Conservation (phyloP, 2,888 invertebrate genomes). For the Eumerus sabulonum region DNA sequence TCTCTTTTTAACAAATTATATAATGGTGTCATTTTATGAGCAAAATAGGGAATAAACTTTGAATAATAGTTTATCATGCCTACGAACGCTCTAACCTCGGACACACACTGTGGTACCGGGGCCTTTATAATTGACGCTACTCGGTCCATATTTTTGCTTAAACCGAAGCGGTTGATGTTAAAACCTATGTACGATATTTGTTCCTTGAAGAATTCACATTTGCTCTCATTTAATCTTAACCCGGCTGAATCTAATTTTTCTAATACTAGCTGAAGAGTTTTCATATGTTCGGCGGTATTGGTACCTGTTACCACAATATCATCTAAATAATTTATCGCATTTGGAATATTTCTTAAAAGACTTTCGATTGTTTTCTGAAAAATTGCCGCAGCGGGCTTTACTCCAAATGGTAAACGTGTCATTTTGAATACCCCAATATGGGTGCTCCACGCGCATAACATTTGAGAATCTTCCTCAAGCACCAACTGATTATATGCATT, state of each 20-base stretch:
- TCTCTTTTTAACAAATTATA: no score
- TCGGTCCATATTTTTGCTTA: constrained; percentile 69
- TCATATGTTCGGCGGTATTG: constrained; percentile 9
- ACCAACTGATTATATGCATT: no score
- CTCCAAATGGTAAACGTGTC: constrained; percentile 8
- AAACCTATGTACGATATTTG: constrained; percentile 42
- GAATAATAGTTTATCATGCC: constrained; percentile 75
- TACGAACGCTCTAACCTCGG: constrained; percentile 71
- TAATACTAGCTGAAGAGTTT: constrained; percentile 68
- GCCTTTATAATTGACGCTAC: constrained; percentile 46
- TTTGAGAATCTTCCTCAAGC: constrained; percentile 9
- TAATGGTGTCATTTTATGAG: constrained; percentile 19
- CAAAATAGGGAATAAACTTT: constrained; percentile 72
- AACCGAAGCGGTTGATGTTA: constrained; percentile 68
- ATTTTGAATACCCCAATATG: constrained; percentile 25
- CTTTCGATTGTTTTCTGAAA: constrained; percentile 11
- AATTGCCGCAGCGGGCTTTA: constrained; percentile 18
- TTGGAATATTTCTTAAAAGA: neutral
- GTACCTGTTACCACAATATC: constrained; percentile 8
- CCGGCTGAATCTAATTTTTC: constrained; percentile 54
- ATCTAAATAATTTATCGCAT: constrained; percentile 7
- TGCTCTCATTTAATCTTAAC: constrained; percentile 67
- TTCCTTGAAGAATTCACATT: constrained; percentile 69
- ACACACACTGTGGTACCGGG: constrained; percentile 62
- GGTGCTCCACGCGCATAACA: constrained; percentile 4